phyloP scores from a whole-genome alignment of 2,113 vertebrate genomes.

The Ornithorhynchus anatinus region DNA sequence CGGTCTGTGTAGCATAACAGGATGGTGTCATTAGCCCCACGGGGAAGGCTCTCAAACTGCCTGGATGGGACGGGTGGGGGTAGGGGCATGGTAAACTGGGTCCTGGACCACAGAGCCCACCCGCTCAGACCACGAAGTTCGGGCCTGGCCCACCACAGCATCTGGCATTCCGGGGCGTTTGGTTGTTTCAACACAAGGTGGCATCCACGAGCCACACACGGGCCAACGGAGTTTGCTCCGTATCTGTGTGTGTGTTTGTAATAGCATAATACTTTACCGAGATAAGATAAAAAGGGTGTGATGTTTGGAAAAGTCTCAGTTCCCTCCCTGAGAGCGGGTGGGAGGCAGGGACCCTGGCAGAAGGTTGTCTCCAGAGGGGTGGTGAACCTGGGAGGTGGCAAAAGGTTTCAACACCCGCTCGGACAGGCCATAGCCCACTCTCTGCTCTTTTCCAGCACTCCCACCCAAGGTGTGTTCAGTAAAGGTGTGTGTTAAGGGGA shows the following conservation, averaged over 20 bases:
- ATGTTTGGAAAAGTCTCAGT: background rate
- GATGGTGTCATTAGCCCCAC: no score
- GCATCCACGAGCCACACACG: background rate
- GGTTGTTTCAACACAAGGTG: background rate
- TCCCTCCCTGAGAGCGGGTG: background rate
- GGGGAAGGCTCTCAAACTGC: no score
- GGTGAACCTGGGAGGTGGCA: background rate
- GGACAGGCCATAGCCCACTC: conserved; percentile 47
- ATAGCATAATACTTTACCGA: no score
- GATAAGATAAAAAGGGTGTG: no score
- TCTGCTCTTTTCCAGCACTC: conserved; percentile 18
- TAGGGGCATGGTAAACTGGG: no score
- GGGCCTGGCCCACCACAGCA: no score
- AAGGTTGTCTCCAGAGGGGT: background rate
- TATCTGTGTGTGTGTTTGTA: background rate
- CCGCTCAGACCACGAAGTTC: no score
- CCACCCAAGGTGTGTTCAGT: background rate
- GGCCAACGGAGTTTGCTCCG: background rate
- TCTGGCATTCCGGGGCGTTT: no score
- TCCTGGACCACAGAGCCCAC: no score
- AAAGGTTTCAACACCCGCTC: background rate
- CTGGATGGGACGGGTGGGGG: no score
- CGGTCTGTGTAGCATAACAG: no score
- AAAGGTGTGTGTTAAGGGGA: no score
- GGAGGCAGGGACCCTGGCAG: background rate